Base-by-base conservation (phyloP, 2,888 invertebrate genomes). In the Pseudococcus longispinus region DNA sequence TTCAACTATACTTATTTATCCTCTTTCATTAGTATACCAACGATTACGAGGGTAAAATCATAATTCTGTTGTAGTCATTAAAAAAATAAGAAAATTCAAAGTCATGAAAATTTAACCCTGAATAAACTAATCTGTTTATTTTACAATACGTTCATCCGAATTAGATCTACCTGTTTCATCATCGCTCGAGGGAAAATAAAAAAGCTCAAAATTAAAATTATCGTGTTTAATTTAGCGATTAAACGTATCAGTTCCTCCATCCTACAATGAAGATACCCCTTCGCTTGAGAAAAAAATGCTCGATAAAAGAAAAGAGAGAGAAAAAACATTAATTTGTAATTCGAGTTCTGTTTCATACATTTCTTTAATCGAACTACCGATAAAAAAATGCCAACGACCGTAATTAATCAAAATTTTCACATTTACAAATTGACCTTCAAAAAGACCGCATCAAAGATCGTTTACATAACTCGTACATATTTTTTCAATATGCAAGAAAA, bases 341-440 rank as follows among this genome's bases (percentile, higher is more conserved):
- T 26, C 20, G 26, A 51, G 6, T 32, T 32, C 37, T 37, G 32
- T 32, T 74, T 74, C 37, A 37, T 32, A 18, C n/a, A 74, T 65
- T 65, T n/a, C 74, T 74, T 37, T n/a, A 74, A 74, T 74, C 32
- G 18, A 32, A 74, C 74, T 32, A 32, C 37, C n/a, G 74, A 74
- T 74, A 74, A 74, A 74, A n/a, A 29, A 37, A 74, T 74, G 74
- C 74, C 74, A 74, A 74, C 37, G 74, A 74, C 74, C 74, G 74
- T 32, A 37, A 37, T 74, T 74, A 32, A 74, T 74, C 74, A 74
- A 37, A 74, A 74, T 74, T 74, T 65, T 65, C 26, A 15, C 29
- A 37, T 70, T 46, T 51, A 74, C 74, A 74, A 74, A 74, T 29
- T 74, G n/a, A 74, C 74, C 74, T 74, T 74, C 74, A 32, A 37